These are phyloP conservation scores for Aurelia coerulea DNA, from an alignment of 30 jellyfish, hydroid and myxozoan species.

Conservation along the genomic window DNA sequence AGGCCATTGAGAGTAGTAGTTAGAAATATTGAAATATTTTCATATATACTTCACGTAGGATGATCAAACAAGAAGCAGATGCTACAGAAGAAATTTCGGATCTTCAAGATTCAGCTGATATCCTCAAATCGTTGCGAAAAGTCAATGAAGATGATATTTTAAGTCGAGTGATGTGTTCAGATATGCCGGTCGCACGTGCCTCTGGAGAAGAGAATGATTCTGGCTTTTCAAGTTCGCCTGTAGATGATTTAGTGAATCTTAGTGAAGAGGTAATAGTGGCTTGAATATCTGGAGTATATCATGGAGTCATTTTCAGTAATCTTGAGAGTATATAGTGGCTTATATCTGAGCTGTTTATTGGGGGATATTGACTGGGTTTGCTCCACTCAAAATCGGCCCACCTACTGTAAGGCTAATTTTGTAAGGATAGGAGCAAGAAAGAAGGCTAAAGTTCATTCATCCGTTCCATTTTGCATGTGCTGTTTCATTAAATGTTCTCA, in stretches of 20 bases:
- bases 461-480: too few species aligned
- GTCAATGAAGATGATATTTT: conserved; percentile 63
- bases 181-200: conserved; percentile 40
- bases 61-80: conserved; percentile 21
- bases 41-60: background rate
- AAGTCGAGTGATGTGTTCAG: conserved; percentile 64
- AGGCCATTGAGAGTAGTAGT: background rate
- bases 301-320: too few species aligned
- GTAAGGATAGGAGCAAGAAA: too few species aligned
- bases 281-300: background rate
- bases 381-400: background rate
- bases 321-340: background rate
- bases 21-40: too few species aligned
- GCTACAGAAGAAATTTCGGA: background rate
- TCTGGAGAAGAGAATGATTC: conserved; percentile 24
- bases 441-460: too few species aligned
- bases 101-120: conserved; percentile 7
- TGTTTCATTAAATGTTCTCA: too few species aligned
- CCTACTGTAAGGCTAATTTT: background rate
- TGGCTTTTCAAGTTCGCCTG: conserved; percentile 30
- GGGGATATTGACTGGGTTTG: conserved; percentile 1
- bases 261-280: conserved; percentile 34
- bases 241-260: conserved; percentile 4
- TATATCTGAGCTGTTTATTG: background rate
- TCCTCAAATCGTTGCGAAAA: conserved; percentile 39